phyloP scores from a whole-genome alignment of 2,113 vertebrate species.

The Vidua chalybeata region DNA sequence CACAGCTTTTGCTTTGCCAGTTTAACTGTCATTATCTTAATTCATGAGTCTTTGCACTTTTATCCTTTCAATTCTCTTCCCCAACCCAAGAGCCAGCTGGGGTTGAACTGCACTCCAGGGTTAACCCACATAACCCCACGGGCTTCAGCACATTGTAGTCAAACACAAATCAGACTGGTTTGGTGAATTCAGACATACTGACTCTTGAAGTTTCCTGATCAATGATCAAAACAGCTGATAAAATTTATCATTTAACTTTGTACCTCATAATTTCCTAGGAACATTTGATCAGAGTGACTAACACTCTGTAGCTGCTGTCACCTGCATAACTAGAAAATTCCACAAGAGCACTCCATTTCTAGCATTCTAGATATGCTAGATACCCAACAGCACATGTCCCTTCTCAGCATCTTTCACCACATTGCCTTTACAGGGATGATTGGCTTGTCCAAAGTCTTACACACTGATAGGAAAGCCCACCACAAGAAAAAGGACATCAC shows the following conservation, averaged over 20 bases:
- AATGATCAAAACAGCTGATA: not conserved
- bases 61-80: not conserved
- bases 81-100: rapidly evolving
- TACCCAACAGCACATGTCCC: not conserved
- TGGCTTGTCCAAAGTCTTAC: not conserved
- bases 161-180: not conserved
- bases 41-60: rapidly evolving
- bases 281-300: not conserved
- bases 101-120: not conserved
- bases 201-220: not conserved
- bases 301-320: not conserved
- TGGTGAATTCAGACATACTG: not conserved
- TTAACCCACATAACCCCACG: not conserved
- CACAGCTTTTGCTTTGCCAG: not conserved
- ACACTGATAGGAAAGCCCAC: not conserved
- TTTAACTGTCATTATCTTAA: not conserved
- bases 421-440: not conserved
- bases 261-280: not conserved
- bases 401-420: not conserved
- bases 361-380: not conserved
- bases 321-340: not conserved
- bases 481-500: not conserved
- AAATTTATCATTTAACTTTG: not conserved
- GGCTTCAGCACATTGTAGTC: not conserved
- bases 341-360: not conserved